phyloP scores from a whole-genome alignment of 2,888 invertebrate species.

The Hirtodrosophila histrioides region DNA sequence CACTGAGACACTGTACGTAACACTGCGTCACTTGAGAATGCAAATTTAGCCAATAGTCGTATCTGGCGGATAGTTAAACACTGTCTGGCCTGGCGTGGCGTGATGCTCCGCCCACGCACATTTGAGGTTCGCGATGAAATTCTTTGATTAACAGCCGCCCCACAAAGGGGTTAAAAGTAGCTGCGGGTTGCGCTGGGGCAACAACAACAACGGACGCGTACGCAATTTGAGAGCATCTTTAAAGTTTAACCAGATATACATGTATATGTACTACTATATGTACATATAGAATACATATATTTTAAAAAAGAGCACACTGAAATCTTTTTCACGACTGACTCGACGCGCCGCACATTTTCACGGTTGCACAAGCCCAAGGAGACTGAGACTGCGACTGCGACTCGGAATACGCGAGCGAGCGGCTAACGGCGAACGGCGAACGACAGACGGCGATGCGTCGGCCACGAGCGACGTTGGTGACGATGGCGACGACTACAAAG shows the following conservation, averaged over 20 bases:
- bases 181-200: background rate
- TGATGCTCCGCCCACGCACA: slow-evolving; percentile 48
- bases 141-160: slow-evolving; percentile 40
- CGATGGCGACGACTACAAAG: slow-evolving; percentile 52
- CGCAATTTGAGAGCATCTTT: slow-evolving; percentile 5
- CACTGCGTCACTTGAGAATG: slow-evolving; percentile 45
- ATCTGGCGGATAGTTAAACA: slow-evolving; percentile 37
- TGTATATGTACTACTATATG: slow-evolving; percentile 23
- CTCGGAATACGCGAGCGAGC: slow-evolving; percentile 51
- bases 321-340: slow-evolving; percentile 39
- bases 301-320: slow-evolving; percentile 20
- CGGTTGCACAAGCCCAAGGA: slow-evolving; percentile 82
- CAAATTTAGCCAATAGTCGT: slow-evolving; percentile 40
- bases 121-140: slow-evolving; percentile 20
- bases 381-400: slow-evolving; percentile 52
- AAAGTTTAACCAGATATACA: slow-evolving; percentile 22
- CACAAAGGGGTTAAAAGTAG: slow-evolving; percentile 6
- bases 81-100: slow-evolving; percentile 30
- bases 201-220: slow-evolving; percentile 8
- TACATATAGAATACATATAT: slow-evolving; percentile 21
- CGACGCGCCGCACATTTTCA: slow-evolving; percentile 81
- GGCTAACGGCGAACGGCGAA: slow-evolving; percentile 8
- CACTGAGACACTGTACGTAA: background rate
- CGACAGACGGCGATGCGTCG: slow-evolving; percentile 25
- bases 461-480: slow-evolving; percentile 17